Evolutionary conservation across 1,140 invertebrate species (phyloP), one percentile per base, ranked within the genome.

Genomic region (Galleria mellonella): DNA sequence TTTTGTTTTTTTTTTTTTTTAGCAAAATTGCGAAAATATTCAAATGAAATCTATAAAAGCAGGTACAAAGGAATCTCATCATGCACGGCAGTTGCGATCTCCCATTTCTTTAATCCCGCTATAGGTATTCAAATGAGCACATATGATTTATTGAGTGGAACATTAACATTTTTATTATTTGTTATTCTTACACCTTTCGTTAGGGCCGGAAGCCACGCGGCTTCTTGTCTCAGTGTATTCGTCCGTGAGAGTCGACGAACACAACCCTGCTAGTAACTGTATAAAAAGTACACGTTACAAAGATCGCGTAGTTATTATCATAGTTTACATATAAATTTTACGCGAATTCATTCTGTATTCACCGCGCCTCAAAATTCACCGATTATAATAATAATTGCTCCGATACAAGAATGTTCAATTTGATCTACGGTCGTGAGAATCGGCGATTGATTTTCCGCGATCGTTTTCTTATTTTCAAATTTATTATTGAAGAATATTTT

Each of bases 101-200:
- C 65, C 62, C 67, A 71, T 71, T 75, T 72, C 72, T 66, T 79
- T 83, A 79, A 84, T 83, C 76, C 69, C 63, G 56, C 67, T 51
- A 77, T 78, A 81, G 59, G 75, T 83, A 87, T 87, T 84, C 77
- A 85, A 83, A 86, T 86, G 76, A 86, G 81, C 65, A 53, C 71
- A 70, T 79, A 84, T 87, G 86, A 87, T 87, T 87, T 87, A 87
- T 87, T 83, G 84, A 87, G 86, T 87, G 85, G 85, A 86, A 86
- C 83, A 87, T 87, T 87, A 77, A 72, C 85, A 87, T 87, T 87
- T 87, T 87, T 87, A 87, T 87, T 87, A 87, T 87, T 87, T 87
- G 86, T 87, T 87, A 87, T 87, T 87, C 79, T 86, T 84, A 85
- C 84, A 82, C 83, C 73, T 84, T 83, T 84, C 61, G 64, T 59